Percentiles rank a stretch among this genome's conserved stretches.
phyloP scores from a whole-genome alignment of 2,888 invertebrate genomes.

The Drosophila anceps region DNA sequence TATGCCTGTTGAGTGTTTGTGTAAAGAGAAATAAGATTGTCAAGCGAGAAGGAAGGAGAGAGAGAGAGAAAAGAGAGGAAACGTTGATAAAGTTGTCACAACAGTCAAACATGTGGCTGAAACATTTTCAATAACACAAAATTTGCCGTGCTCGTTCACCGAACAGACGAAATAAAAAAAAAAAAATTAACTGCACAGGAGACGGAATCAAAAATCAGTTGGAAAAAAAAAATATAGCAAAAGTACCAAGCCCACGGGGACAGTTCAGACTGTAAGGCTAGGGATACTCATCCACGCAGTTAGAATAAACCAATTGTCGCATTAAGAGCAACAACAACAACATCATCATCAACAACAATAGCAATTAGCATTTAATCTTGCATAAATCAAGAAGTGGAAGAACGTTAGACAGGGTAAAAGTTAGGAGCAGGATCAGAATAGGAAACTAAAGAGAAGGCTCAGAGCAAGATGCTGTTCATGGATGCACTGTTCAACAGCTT shows the following conservation, averaged over 20 bases:
- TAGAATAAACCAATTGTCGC: slow-evolving; percentile 7
- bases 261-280: not conserved
- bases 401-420: not conserved
- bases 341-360: not conserved
- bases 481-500: slow-evolving; percentile 71
- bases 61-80: not conserved
- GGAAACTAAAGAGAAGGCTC: not conserved
- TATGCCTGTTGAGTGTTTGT: too few species aligned
- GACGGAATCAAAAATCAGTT: not conserved
- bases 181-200: not conserved
- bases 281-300: not conserved
- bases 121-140: slow-evolving; percentile 42
- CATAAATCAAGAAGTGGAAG: not conserved
- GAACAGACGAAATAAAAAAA: slow-evolving; percentile 30
- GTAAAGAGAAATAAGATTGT: too few species aligned
- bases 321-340: not conserved
- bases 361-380: not conserved
- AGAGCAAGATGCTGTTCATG: slow-evolving; percentile 56
- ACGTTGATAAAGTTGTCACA: slow-evolving; percentile 44
- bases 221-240: not conserved
- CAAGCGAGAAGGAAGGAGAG: not conserved
- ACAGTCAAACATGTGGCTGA: slow-evolving; percentile 39
- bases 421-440: not conserved
- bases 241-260: not conserved
- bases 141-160: slow-evolving; percentile 48